These are phyloP conservation scores for Cygnus atratus DNA, from an alignment of 2,113 vertebrate genomes.

Conservation along the genomic window DNA sequence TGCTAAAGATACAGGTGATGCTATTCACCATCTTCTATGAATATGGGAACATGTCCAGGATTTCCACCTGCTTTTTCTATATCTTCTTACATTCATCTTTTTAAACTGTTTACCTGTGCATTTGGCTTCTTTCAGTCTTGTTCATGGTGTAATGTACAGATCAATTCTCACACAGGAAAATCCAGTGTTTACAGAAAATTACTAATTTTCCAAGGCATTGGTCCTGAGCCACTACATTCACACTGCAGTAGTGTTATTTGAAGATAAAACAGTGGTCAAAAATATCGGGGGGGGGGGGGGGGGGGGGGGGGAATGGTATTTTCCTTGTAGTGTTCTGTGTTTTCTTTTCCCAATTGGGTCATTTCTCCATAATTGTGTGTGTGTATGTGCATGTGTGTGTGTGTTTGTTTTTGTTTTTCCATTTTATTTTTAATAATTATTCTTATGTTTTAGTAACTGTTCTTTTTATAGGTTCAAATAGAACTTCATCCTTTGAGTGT, in stretches of 20 bases:
- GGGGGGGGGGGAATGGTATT: background rate
- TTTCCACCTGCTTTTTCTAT: fast-evolving
- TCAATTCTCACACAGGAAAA: background rate
- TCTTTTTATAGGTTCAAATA: background rate
- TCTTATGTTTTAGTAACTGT: background rate
- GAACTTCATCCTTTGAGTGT: background rate
- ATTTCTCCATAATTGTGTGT: background rate
- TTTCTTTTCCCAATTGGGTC: background rate
- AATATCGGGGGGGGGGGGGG: background rate
- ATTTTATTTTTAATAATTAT: background rate
- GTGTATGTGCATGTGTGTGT: too few relatives aligned
- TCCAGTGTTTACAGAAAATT: background rate
- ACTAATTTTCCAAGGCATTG: background rate
- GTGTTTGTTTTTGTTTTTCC: background rate
- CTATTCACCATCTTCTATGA: background rate
- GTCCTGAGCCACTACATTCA: background rate
- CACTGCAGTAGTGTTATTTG: fast-evolving
- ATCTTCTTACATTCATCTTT: background rate
- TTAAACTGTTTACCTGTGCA: fast-evolving
- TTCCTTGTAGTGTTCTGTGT: background rate
- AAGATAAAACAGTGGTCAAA: background rate
- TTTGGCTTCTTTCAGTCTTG: background rate
- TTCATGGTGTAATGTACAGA: background rate
- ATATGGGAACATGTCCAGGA: background rate
- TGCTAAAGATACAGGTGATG: background rate